Base-by-base conservation (phyloP, 2,797 vertebrate genomes). In the Coccyzus lansbergi region DNA sequence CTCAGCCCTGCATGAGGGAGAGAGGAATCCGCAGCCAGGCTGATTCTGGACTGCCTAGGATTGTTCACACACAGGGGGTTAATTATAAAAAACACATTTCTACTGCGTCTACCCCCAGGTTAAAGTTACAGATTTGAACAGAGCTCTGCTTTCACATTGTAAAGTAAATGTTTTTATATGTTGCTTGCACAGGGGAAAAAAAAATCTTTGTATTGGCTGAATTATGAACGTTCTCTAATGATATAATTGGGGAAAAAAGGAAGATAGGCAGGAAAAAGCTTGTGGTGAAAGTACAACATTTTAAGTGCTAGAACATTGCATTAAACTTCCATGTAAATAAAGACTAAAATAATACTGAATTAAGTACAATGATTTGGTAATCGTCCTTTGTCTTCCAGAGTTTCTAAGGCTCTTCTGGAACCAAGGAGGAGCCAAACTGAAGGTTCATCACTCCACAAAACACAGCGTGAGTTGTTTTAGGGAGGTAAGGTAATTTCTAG, bases 81-180 rank as follows among this genome's bases (percentile, higher is more conserved):
- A 94, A 90, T 96, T 95, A 83, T 56, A 51, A 91, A 83, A 86
- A 51, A 78, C 42, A 68, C 42, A 46, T 91, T 94, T 94, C 72
- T 86, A 36, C 74, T 82, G 59, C 31, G 87, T 76, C 88, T 83
- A 75, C 16, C 64, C 52, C 15, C 42, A 67, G 36, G 59, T 83
- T 90, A 75, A 15, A 38, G 64, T 88, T 86, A 74, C 74, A n/a
- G 18, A 63, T 87, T 91, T 92, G 55, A 93, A 91, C 78, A 69
- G 46, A 86, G 14, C 53, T 40, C 36, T 90, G 38, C 14, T 86
- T 65, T 93, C 51, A 77, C 9, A 19, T 29, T 75, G n/a, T 60
- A 68, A 90, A 88, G 55, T 70, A 92, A 92, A 91, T 92, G 69
- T 79, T 90, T 95, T 92, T 53, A 63, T 77, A 51, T 28, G 18